A percentile compares a stretch with the other conserved stretches of the same genome.
Conservation (phyloP, 1,140 invertebrate genomes). For the Drosophila dunni region DNA sequence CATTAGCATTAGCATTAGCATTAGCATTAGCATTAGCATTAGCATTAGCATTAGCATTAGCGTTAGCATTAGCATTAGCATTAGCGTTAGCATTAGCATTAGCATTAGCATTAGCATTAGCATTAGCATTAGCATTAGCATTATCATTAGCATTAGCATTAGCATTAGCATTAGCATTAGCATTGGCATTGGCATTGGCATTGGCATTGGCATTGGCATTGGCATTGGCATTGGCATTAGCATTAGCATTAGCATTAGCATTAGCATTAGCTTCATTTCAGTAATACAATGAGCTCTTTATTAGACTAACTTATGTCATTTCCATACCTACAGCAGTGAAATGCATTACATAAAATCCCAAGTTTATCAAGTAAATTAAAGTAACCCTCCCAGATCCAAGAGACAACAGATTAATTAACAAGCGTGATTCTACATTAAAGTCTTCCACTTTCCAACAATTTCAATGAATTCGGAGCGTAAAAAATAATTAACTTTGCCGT, state of each 20-base stretch:
- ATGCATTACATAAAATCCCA: too few species aligned
- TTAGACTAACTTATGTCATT: too few species aligned
- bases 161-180: not conserved
- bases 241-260: not conserved
- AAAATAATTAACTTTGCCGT: constrained; percentile 28
- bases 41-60: not conserved
- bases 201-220: constrained; percentile 1
- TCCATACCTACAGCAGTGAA: too few species aligned
- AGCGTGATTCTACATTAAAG: not conserved
- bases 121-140: not conserved
- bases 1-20: not conserved
- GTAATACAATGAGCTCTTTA: too few species aligned
- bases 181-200: not conserved
- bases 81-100: not conserved
- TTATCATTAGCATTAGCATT: not conserved
- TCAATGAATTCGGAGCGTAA: constrained; percentile 1
- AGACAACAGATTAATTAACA: constrained; percentile 11
- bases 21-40: not conserved
- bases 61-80: not conserved
- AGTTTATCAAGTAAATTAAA: not conserved
- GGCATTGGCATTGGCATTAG: not conserved
- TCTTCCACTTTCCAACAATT: not conserved
- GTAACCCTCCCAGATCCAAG: not conserved
- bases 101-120: too few species aligned
- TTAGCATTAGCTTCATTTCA: too few species aligned